Conservation (phyloP, 2,888 invertebrate genomes). For the Leuctra nigra region DNA sequence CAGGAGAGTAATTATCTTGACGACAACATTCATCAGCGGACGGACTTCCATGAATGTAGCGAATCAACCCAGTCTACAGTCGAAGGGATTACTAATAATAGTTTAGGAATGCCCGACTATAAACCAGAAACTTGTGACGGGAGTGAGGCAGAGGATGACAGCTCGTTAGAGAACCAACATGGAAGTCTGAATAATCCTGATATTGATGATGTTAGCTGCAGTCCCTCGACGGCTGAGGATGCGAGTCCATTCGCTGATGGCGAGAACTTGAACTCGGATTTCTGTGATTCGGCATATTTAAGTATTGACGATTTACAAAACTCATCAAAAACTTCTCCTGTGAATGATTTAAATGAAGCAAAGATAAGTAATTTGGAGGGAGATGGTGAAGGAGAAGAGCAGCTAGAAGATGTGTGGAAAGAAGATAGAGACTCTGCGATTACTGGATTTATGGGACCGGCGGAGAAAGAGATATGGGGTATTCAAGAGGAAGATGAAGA, state of each 20-base stretch:
- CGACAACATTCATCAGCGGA: neutral
- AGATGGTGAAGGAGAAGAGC: too few species aligned
- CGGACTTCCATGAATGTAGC: too few species aligned
- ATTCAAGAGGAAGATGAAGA: slow-evolving; percentile 35
- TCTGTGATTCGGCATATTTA: slow-evolving; percentile 49
- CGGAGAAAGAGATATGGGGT: slow-evolving; percentile 46
- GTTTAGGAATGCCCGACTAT: too few species aligned
- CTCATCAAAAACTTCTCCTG: slow-evolving; percentile 37
- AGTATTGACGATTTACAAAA: slow-evolving; percentile 47
- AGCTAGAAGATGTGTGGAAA: neutral
- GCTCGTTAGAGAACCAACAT: neutral
- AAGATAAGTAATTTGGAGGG: neutral
- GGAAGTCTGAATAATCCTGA: neutral
- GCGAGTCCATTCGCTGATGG: neutral
- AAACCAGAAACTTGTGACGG: neutral
- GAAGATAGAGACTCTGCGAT: neutral
- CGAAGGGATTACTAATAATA: too few species aligned
- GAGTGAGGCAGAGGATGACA: neutral
- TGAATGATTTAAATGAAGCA: neutral
- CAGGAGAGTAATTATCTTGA: neutral
- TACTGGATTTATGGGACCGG: slow-evolving; percentile 42
- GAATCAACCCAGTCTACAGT: too few species aligned
- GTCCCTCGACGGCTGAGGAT: neutral
- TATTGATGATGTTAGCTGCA: neutral
- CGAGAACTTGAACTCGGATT: slow-evolving; percentile 24